Evolutionary conservation across 2,888 invertebrate genomes (phyloP).

Genomic region (Pycnomerus fuliginosus): DNA sequence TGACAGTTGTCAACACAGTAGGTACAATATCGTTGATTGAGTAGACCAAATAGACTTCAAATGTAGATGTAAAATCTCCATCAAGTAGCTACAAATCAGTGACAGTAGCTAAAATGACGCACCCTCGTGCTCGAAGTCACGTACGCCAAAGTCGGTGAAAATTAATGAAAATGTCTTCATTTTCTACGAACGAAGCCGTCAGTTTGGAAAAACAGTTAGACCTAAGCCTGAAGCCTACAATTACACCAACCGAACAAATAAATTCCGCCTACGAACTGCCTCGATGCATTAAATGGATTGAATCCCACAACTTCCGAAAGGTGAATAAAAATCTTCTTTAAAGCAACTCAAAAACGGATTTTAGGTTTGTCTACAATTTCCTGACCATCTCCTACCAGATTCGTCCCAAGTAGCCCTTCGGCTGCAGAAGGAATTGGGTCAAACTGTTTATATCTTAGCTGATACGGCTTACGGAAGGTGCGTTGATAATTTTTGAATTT

Average conservation of each 20-base stretch:
- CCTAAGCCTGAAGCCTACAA: constrained; percentile 29
- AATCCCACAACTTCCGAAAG: constrained; percentile 62
- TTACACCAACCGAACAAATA: constrained; percentile 46
- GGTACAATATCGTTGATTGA: no score
- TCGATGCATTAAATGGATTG: constrained; percentile 70
- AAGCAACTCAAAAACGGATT: no score
- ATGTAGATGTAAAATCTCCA: no score
- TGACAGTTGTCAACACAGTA: no score
- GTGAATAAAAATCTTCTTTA: constrained; percentile 51
- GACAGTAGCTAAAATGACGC: no score
- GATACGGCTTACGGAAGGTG: constrained; percentile 91
- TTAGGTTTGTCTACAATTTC: constrained; percentile 90
- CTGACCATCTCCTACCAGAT: constrained; percentile 73
- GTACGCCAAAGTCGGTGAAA: constrained; percentile 12
- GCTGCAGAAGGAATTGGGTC: constrained; percentile 55
- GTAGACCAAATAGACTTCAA: no score
- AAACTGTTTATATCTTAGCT: constrained; percentile 77
- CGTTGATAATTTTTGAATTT: constrained; percentile 5
- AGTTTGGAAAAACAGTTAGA: constrained; percentile 57
- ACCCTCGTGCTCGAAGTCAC: constrained; percentile 15
- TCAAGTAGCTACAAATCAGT: no score
- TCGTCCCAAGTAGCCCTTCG: constrained; percentile 65
- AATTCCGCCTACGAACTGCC: constrained; percentile 60
- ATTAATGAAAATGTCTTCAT: constrained; percentile 45
- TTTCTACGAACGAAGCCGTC: constrained; percentile 57